Base-by-base conservation (phyloP, 2,113 vertebrate genomes). In the Otis tarda region DNA sequence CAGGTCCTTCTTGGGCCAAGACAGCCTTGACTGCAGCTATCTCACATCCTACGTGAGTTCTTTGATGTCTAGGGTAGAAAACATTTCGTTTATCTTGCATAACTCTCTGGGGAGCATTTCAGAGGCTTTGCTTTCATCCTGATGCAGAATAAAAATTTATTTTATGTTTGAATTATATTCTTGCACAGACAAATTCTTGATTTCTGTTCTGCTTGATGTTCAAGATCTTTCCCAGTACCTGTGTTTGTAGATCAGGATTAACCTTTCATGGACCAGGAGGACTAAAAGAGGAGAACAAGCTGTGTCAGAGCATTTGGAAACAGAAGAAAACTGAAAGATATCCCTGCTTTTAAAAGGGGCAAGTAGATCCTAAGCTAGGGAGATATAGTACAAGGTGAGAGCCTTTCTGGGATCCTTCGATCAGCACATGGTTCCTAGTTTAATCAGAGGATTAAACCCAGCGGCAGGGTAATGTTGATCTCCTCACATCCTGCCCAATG, bases 401-500 rank as follows among this genome's bases (percentile, higher is more conserved):
- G 31, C 22, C 9, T 27, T 55, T 67, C 24, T 59, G 52, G 43
- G 56, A 27, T 47, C 24, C n/a, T 11, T 7, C 1, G 13, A 41
- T 56, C 15, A 68, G n/a, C 39, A 50, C 19, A 11, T 9, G 35
- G n/a, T 5, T 33, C 37, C 24, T 53, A 43, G 50, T 78, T 85
- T 39, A 11, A 64, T 18, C 28, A 71, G 50, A 67, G 11, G 11
- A 39, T 37, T 41, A 41, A 83, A 60, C 17, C 37, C 47, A 89
- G 20, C 31, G 43, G 37, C 41, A 43, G 25, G 6, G 11, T 30
- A 35, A 39, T 5, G 7, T 6, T 31, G 30, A 18, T 35, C 11
- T 75, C 68, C 10, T 24, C 8, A 4, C 0, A 1, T 57, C 33
- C 60, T 60, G 21, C 16, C 35, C 31, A 47, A 18, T 0, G 0